phyloP scores from a whole-genome alignment of 2,888 invertebrate species.

The Perizoma affinitatum region DNA sequence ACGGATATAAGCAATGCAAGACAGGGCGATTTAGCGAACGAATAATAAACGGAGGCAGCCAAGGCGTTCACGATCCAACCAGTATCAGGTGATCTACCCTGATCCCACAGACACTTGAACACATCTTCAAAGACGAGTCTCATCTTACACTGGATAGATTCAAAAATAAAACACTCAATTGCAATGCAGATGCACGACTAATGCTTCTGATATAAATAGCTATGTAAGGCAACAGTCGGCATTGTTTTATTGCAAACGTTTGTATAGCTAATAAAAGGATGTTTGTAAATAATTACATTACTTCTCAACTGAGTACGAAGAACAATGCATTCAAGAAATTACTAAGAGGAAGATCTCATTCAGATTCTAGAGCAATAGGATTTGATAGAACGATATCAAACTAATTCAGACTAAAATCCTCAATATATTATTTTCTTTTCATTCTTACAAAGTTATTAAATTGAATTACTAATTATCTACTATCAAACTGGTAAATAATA shows the following conservation, averaged over 20 bases:
- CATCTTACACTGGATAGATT: conserved; percentile 57
- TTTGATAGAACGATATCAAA: too few relatives aligned
- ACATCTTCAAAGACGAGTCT: conserved; percentile 37
- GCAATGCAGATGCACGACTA: conserved; percentile 61
- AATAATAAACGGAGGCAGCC: conserved; percentile 61
- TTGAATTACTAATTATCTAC: too few relatives aligned
- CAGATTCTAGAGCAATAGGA: too few relatives aligned
- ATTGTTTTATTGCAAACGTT: conserved; percentile 50
- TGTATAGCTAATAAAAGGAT: conserved; percentile 39
- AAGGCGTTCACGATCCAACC: conserved; percentile 55
- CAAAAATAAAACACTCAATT: conserved; percentile 76
- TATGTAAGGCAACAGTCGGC: conserved; percentile 50
- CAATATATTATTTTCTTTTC: too few relatives aligned
- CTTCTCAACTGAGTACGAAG: conserved; percentile 7
- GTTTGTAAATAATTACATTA: conserved; percentile 27
- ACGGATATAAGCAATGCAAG: conserved; percentile 57
- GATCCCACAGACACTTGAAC: conserved; percentile 20
- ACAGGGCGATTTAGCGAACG: conserved; percentile 56
- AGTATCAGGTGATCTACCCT: conserved; percentile 65
- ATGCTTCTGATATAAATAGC: conserved; percentile 45
- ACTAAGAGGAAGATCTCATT: too few relatives aligned
- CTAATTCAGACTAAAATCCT: too few relatives aligned
- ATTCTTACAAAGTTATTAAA: too few relatives aligned
- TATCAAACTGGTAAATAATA: too few relatives aligned
- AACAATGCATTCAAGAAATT: not conserved